phyloP scores from a whole-genome alignment of 2,113 vertebrate genomes.

The Geococcyx californianus region DNA sequence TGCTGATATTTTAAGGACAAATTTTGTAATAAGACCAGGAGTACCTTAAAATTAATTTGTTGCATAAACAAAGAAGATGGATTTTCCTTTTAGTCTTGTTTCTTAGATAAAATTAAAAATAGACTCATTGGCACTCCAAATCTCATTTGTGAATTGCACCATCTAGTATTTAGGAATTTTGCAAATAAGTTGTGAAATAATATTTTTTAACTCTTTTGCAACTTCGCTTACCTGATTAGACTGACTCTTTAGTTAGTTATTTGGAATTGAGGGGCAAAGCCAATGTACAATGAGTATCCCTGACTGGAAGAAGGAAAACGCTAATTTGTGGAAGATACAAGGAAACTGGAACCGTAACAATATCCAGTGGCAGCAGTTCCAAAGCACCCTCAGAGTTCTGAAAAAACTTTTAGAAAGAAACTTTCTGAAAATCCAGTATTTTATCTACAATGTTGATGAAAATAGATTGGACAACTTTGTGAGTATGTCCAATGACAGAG shows the following conservation, averaged over 20 bases:
- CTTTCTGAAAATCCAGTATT: not conserved
- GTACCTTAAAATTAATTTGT: not conserved
- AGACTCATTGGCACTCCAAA: fast-evolving
- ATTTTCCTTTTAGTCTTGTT: not conserved
- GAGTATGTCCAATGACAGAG: not conserved
- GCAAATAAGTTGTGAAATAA: not conserved
- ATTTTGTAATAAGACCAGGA: not conserved
- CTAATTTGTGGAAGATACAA: not conserved
- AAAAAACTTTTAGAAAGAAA: not conserved
- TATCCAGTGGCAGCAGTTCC: not conserved
- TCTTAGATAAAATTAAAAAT: not conserved
- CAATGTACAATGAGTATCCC: fast-evolving
- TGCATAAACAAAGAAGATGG: not conserved
- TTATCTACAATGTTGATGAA: not conserved
- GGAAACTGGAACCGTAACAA: not conserved
- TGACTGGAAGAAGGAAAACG: not conserved
- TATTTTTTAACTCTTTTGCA: not conserved
- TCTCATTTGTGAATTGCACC: not conserved
- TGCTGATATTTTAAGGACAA: not conserved
- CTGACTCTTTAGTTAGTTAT: not conserved
- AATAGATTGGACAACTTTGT: not conserved
- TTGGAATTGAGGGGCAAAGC: not conserved
- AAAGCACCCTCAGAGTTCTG: not conserved
- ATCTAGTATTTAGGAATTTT: not conserved
- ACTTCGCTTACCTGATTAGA: not conserved